Conservation (phyloP, 1,140 invertebrate species). For the Bombyx mori region ASM3026992v2 NC_085120.1:430001-430500, state of each 20-base stretch:
- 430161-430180: background rate
- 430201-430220: slow-evolving; percentile 1
- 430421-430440: slow-evolving; percentile 18
- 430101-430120: background rate
- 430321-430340: slow-evolving; percentile 14
- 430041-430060: background rate
- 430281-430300: slow-evolving; percentile 5
- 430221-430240: slow-evolving; percentile 4
- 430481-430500: background rate
- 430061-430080: background rate
- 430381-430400: slow-evolving; percentile 14
- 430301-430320: slow-evolving; percentile 21
- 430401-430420: slow-evolving; percentile 6
- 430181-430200: slow-evolving; percentile 4
- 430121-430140: background rate
- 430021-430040: background rate
- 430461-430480: slow-evolving; percentile 8
- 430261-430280: slow-evolving; percentile 10
- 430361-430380: slow-evolving; percentile 20
- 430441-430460: slow-evolving; percentile 8
- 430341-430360: slow-evolving; percentile 6
- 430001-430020: slow-evolving; percentile 10
- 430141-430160: background rate
- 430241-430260: background rate
- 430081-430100: background rate